Base-by-base conservation (phyloP, 2,113 vertebrate genomes). In the Lophura nycthemera region DNA sequence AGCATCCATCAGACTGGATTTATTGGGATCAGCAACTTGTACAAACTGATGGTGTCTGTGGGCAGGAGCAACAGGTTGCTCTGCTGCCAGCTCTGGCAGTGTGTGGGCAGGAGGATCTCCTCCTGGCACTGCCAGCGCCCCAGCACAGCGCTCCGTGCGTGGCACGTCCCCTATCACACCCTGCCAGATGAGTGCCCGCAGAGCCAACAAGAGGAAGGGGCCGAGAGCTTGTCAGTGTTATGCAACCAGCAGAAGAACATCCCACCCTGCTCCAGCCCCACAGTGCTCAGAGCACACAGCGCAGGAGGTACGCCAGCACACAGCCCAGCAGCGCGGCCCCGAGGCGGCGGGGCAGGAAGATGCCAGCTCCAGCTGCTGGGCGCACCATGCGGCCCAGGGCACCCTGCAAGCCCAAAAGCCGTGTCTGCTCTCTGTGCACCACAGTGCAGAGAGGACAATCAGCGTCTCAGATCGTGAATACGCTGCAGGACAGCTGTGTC, bases 391-490 rank as follows among this genome's bases (percentile, higher is more conserved):
- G 87, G 67, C 88, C 73, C 25, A 16, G 92, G 60, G 30, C 64
- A 11, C 15, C 93, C 96, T 96, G 96, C 86, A 97, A 92, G 0
- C 61, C 92, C 95, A 79, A 96, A 67, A 91, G 80, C 89, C 27
- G 2, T 1, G 52, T 60, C 79, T 50, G 12, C 30, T 10, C 88
- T 76, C 82, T 2, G 0, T 14, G 17, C 30, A 9, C 38, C 40
- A 34, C 13, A 17, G 6, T 0, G 24, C 2, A 30, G 7, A 47
- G 34, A 61, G 19, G 14, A 7, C 0, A 12, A 32, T 4, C 30
- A 8, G 5, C 1, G 0, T 1, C 57, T 34, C 64, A 34, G 38
- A 2, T 8, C 20, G 50, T 8, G n/a, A 18, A 3, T 1, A 7
- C 0, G 0, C 69, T 19, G 80, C 0, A 0, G 14, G 2, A 1